Percentiles rank a stretch among this genome's conserved stretches.
Evolutionary conservation across 64 coral and sea anemone species (phyloP).

Genomic region (Montipora cactus): DNA sequence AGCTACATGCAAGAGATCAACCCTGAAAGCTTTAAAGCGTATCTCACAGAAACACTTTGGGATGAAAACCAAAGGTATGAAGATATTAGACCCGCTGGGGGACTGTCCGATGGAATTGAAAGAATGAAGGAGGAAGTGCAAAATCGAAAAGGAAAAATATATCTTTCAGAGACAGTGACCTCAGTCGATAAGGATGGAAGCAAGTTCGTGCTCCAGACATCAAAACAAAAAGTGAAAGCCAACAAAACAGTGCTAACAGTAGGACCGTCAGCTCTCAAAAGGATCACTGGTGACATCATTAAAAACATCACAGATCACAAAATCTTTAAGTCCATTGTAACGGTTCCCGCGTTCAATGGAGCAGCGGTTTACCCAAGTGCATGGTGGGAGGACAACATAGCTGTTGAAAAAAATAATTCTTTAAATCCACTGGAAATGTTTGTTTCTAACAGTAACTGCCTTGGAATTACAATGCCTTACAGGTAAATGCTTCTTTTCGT

Average conservation of each 20-base stretch:
- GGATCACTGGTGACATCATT: constrained; percentile 24
- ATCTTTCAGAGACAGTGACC: neutral
- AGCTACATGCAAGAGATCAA: constrained; percentile 10
- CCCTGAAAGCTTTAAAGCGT: neutral
- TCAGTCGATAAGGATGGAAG: neutral
- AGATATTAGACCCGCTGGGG: neutral
- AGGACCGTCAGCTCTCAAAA: constrained; percentile 3
- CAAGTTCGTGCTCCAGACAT: neutral
- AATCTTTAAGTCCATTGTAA: constrained; percentile 21
- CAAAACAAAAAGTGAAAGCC: neutral
- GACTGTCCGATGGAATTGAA: neutral
- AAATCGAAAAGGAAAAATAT: neutral
- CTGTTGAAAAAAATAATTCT: neutral
- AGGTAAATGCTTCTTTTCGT: neutral
- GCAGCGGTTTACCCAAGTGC: constrained; percentile 25
- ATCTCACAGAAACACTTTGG: neutral
- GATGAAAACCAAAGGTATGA: fast-evolving
- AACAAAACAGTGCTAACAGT: neutral
- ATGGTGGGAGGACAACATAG: constrained; percentile 7
- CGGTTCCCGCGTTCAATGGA: constrained; percentile 16
- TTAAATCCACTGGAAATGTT: neutral
- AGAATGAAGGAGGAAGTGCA: neutral
- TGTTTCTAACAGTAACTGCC: constrained; percentile 14
- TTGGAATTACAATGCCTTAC: constrained; percentile 44
- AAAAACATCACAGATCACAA: constrained; percentile 7